phyloP scores from a whole-genome alignment of 2,888 invertebrate genomes.

The Griposia aprilina region DNA sequence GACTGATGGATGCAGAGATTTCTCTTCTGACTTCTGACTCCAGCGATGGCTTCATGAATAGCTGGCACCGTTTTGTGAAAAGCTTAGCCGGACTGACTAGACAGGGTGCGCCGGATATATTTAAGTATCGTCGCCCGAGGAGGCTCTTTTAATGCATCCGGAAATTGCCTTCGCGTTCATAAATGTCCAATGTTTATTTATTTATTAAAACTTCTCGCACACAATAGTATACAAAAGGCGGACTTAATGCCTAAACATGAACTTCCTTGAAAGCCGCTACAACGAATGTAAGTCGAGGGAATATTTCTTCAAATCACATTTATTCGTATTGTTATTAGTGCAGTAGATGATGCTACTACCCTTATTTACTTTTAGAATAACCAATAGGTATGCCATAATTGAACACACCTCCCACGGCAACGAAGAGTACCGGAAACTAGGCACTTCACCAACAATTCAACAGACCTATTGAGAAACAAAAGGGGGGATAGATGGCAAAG shows the following conservation, averaged over 20 bases:
- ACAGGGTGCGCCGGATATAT: neutral
- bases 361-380: neutral
- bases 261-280: neutral
- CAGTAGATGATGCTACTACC: neutral
- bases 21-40: neutral
- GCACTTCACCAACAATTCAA: conserved; percentile 22
- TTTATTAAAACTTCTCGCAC: too few species aligned
- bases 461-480: conserved; percentile 17
- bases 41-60: neutral
- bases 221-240: too few species aligned
- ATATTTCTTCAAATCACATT: neutral
- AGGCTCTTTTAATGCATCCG: conserved; percentile 16
- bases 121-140: neutral
- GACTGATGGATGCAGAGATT: too few species aligned
- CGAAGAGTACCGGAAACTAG: conserved; percentile 29
- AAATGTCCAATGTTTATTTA: neutral
- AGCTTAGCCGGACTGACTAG: neutral
- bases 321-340: neutral
- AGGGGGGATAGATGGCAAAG: conserved; percentile 16
- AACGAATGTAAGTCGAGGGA: too few species aligned
- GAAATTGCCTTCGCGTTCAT: conserved; percentile 4
- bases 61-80: neutral
- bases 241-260: too few species aligned
- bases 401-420: neutral
- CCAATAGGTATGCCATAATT: too few species aligned